These are phyloP conservation scores for Nothocercus nigrocapillus DNA, from an alignment of 2,113 vertebrate genomes.

Conservation along the genomic window DNA sequence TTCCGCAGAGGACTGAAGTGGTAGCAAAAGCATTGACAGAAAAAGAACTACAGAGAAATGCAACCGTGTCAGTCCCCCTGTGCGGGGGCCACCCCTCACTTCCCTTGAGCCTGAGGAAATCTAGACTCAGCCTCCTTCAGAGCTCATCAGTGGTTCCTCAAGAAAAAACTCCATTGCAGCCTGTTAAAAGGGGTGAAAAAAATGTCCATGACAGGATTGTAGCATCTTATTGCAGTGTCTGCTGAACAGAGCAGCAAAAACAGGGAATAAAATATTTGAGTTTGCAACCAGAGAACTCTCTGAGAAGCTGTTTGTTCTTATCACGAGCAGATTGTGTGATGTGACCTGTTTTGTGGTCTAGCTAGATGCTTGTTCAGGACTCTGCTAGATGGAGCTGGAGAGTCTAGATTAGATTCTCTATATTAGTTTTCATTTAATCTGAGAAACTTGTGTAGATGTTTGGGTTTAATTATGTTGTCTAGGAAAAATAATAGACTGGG, in stretches of 20 bases:
- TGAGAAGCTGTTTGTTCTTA: background rate
- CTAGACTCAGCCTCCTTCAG: background rate
- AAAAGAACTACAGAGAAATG: background rate
- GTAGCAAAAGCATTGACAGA: background rate
- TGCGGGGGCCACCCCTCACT: background rate
- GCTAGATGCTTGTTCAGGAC: background rate
- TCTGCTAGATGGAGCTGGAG: background rate
- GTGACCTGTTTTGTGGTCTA: background rate
- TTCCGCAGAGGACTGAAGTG: background rate
- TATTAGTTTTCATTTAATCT: background rate
- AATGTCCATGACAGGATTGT: background rate
- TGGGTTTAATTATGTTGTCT: background rate
- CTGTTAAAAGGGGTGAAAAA: background rate
- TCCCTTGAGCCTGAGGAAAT: background rate
- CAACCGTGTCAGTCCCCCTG: rapidly evolving
- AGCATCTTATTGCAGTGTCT: background rate
- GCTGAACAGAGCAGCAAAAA: background rate
- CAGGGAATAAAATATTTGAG: background rate
- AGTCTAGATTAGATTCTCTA: background rate
- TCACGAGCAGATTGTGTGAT: background rate
- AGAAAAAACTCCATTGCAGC: background rate
- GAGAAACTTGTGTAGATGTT: background rate
- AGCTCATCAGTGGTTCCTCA: background rate
- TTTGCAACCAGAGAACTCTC: background rate
- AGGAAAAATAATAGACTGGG: background rate